Conservation (phyloP, 2,888 invertebrate genomes). For the Bimastos eiseni region DNA sequence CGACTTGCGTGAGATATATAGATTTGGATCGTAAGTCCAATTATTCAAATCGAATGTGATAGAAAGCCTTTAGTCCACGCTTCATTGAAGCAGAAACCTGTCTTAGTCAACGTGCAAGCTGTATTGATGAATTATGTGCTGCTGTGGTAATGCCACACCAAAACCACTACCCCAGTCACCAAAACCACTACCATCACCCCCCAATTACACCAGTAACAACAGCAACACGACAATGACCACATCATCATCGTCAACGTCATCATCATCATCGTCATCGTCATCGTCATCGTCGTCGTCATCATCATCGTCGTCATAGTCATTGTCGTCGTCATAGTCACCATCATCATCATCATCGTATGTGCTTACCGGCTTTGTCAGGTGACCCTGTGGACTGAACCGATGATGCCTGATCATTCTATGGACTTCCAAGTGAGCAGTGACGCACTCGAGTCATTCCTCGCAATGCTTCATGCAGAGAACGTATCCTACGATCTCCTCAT, state of each 20-base stretch:
- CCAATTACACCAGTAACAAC: neutral
- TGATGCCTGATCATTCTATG: neutral
- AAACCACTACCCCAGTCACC: too few relatives aligned
- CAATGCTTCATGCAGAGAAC: neutral
- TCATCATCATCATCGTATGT: neutral
- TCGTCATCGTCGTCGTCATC: conserved; percentile 13
- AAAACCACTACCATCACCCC: neutral
- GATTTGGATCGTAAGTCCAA: too few relatives aligned
- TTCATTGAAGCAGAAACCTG: too few relatives aligned
- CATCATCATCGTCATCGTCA: conserved; percentile 24
- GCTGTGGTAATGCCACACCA: too few relatives aligned
- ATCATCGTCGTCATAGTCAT: neutral
- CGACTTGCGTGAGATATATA: too few relatives aligned
- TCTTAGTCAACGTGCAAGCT: too few relatives aligned
- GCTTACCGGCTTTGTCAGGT: neutral
- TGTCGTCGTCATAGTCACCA: neutral
- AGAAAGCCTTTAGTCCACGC: too few relatives aligned
- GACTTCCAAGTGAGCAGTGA: neutral
- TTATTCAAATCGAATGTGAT: too few relatives aligned
- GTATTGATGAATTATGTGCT: too few relatives aligned
- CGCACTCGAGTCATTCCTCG: neutral
- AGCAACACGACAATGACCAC: too few relatives aligned
- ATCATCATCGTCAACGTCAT: too few relatives aligned
- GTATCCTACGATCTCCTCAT: conserved; percentile 10
- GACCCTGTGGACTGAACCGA: conserved; percentile 25